Percentiles rank a stretch among this genome's conserved stretches.
phyloP scores from a whole-genome alignment of 2,797 vertebrate genomes.

The Pelobates cultripes region DNA sequence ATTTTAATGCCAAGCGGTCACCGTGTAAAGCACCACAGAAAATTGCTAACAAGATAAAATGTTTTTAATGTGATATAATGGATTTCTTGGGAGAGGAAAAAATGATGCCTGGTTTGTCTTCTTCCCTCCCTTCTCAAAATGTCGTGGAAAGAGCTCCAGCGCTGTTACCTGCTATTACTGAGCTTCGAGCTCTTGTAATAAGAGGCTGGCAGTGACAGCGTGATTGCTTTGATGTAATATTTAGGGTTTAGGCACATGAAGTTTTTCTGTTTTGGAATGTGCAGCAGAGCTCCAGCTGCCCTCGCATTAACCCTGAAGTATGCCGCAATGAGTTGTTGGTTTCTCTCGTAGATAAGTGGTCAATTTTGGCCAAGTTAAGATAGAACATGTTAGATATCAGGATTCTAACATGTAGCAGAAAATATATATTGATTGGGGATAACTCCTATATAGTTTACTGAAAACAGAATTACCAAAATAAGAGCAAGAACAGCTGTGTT shows the following conservation, averaged over 20 bases:
- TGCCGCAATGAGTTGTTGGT: background rate
- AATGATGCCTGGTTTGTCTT: constrained; percentile 50
- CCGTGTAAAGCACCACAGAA: constrained; percentile 54
- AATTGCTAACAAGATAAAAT: constrained; percentile 58
- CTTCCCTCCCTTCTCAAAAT: constrained; percentile 45
- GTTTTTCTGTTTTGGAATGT: constrained; percentile 53
- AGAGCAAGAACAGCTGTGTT: no score
- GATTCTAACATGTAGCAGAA: no score
- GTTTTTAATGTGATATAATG: constrained; percentile 58
- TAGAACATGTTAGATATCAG: no score
- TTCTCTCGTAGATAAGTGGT: background rate
- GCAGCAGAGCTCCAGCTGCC: constrained; percentile 36
- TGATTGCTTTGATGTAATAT: constrained; percentile 56
- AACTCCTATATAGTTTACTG: no score
- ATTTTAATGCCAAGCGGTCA: constrained; percentile 56
- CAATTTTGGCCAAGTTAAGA: background rate
- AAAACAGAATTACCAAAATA: no score
- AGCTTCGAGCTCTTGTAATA: constrained; percentile 47
- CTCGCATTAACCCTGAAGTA: constrained; percentile 41
- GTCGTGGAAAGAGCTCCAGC: constrained; percentile 44
- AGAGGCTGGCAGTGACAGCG: constrained; percentile 51
- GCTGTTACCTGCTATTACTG: constrained; percentile 43
- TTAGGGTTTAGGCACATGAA: constrained; percentile 44
- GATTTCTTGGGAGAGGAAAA: constrained; percentile 55
- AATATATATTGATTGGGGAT: no score